These are phyloP conservation scores for Tachina grossa DNA, from an alignment of 2,888 invertebrate genomes.

Conservation along the genomic window DNA sequence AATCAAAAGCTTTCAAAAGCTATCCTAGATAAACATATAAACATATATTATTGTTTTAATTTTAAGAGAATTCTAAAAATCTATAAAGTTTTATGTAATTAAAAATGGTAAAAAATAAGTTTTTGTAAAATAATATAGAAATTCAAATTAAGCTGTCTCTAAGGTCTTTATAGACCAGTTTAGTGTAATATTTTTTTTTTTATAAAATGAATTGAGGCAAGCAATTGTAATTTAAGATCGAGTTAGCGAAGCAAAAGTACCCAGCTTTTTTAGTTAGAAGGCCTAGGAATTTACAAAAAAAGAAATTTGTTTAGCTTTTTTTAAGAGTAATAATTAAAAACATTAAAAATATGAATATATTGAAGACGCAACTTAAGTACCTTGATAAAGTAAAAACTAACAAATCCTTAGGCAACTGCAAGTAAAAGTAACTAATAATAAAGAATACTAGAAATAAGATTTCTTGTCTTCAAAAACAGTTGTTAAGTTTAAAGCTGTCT, in stretches of 20 bases:
- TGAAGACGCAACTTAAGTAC: slow-evolving; percentile 79
- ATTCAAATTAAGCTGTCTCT: background rate
- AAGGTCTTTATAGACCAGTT: slow-evolving; percentile 5
- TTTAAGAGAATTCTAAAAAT: too few relatives aligned
- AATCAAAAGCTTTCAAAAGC: too few relatives aligned
- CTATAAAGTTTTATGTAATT: too few relatives aligned
- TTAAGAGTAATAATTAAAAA: background rate
- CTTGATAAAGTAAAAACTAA: slow-evolving; percentile 69
- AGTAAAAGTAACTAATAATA: background rate
- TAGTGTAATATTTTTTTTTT: background rate
- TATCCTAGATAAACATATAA: too few relatives aligned
- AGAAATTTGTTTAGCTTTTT: background rate
- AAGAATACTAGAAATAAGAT: background rate
- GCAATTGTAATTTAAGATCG: slow-evolving; percentile 51
- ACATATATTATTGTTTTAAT: too few relatives aligned
- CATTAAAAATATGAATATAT: background rate
- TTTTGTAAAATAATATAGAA: too few relatives aligned
- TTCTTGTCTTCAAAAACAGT: too few relatives aligned
- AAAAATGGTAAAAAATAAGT: too few relatives aligned
- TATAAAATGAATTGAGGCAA: slow-evolving; percentile 5
- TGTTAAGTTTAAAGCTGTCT: too few relatives aligned
- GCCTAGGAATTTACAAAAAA: slow-evolving; percentile 5
- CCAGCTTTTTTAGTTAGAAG: slow-evolving; percentile 37
- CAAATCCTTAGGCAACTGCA: background rate
- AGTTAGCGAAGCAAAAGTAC: background rate